Percentiles rank a stretch among this genome's conserved stretches.
phyloP scores from a whole-genome alignment of 2,113 vertebrate genomes.

The Cyphomyrus discorhynchus region DNA sequence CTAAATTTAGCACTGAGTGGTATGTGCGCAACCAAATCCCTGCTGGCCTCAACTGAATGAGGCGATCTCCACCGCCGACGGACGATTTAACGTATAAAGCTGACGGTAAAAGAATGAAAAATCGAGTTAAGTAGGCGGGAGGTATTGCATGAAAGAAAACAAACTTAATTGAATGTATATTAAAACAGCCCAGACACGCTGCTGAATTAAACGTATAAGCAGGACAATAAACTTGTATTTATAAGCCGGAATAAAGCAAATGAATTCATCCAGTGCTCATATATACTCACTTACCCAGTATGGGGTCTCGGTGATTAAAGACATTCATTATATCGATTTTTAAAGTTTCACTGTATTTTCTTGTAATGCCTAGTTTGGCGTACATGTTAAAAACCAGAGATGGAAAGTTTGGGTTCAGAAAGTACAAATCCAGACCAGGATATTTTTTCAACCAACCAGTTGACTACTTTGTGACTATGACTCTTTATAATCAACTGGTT shows the following conservation, averaged over 20 bases:
- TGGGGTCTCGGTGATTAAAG: not conserved
- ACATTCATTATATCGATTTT: not conserved
- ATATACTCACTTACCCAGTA: not conserved
- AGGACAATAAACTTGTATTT: not conserved
- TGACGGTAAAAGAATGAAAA: not conserved
- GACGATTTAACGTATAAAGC: not conserved
- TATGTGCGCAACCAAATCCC: conserved; percentile 52
- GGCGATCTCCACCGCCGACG: not conserved
- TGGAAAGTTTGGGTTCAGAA: too few relatives aligned
- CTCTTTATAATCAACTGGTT: not conserved
- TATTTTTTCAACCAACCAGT: too few relatives aligned
- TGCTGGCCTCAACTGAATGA: conserved; percentile 27
- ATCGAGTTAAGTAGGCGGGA: not conserved
- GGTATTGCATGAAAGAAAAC: not conserved
- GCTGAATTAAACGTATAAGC: not conserved
- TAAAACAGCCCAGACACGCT: not conserved
- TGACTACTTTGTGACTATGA: too few relatives aligned
- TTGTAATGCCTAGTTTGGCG: not conserved
- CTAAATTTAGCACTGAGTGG: conserved; percentile 61
- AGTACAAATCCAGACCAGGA: too few relatives aligned
- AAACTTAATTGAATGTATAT: not conserved
- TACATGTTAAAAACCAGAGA: not conserved
- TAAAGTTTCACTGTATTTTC: not conserved
- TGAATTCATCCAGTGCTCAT: not conserved
- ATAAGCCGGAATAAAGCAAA: not conserved